phyloP scores from a whole-genome alignment of 1,140 invertebrate species.

The Trichoplusia ni region DNA sequence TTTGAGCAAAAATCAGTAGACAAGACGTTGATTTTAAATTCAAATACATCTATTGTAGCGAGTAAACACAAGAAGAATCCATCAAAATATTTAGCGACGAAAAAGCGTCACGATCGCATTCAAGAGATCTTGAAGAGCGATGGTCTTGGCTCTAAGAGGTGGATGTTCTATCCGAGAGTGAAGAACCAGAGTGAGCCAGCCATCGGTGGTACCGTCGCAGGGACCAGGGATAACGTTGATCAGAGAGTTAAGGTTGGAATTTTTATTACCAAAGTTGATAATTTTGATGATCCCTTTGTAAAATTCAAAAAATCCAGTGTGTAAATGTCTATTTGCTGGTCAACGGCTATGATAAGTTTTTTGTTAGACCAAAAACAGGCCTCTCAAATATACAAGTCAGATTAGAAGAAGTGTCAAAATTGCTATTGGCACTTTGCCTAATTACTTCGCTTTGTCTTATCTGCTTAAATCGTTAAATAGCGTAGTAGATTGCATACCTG shows the following conservation, averaged over 20 bases:
- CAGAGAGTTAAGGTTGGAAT: slow-evolving; percentile 56
- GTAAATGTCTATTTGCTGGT: no score
- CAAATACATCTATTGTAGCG: slow-evolving; percentile 54
- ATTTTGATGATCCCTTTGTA: background rate
- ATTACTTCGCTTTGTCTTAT: no score
- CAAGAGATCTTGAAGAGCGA: slow-evolving; percentile 69
- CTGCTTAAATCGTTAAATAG: no score
- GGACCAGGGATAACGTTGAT: slow-evolving; percentile 52
- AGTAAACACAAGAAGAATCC: slow-evolving; percentile 64
- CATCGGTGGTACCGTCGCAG: slow-evolving; percentile 21
- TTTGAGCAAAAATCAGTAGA: background rate
- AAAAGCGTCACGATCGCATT: slow-evolving; percentile 65
- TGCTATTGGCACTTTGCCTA: no score
- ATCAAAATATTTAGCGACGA: slow-evolving; percentile 66
- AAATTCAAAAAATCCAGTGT: no score
- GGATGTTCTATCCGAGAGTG: slow-evolving; percentile 63
- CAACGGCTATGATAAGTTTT: no score
- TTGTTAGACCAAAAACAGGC: no score
- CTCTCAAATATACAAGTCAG: no score
- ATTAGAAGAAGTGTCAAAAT: no score
- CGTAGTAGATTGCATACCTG: no score
- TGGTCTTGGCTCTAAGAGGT: slow-evolving; percentile 65
- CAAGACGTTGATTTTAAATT: background rate
- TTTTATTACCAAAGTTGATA: background rate
- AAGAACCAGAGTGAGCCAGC: slow-evolving; percentile 37